Evolutionary conservation across 2,888 invertebrate genomes (phyloP).

Genomic region (Electrophaes corylata): DNA sequence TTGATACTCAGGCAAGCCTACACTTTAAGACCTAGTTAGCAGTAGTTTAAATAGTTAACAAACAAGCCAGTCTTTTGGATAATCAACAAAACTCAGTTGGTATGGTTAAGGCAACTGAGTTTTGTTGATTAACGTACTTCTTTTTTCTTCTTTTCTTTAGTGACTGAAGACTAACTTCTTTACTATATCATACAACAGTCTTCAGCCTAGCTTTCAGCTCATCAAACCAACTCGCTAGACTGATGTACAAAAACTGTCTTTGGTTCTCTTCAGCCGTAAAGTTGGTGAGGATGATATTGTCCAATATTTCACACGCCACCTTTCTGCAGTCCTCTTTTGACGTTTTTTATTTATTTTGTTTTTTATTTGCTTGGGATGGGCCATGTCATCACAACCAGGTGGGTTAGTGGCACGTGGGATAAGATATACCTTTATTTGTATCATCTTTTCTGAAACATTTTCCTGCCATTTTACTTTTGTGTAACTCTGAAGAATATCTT

Average conservation of each 20-base stretch:
- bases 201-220: too few relatives aligned
- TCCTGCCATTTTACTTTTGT: neutral
- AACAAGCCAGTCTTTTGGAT: too few relatives aligned
- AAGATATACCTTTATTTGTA: neutral
- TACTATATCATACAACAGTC: too few relatives aligned
- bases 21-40: too few relatives aligned
- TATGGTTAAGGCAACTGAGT: too few relatives aligned
- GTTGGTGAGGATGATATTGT: conserved; percentile 17
- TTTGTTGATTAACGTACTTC: too few relatives aligned
- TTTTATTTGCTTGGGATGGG: conserved; percentile 15
- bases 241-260: neutral
- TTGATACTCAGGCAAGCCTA: too few relatives aligned
- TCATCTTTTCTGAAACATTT: neutral
- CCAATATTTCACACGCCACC: conserved; percentile 19
- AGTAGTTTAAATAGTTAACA: too few relatives aligned
- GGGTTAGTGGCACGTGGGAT: neutral
- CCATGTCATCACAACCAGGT: conserved; percentile 12
- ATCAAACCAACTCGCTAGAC: too few relatives aligned
- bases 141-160: too few relatives aligned
- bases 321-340: conserved; percentile 8
- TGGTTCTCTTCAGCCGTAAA: neutral
- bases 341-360: conserved; percentile 14
- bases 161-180: too few relatives aligned
- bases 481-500: neutral
- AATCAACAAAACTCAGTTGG: too few relatives aligned